These are phyloP conservation scores for Eilema griseolum DNA, from an alignment of 2,888 invertebrate genomes.

Conservation along the genomic window DNA sequence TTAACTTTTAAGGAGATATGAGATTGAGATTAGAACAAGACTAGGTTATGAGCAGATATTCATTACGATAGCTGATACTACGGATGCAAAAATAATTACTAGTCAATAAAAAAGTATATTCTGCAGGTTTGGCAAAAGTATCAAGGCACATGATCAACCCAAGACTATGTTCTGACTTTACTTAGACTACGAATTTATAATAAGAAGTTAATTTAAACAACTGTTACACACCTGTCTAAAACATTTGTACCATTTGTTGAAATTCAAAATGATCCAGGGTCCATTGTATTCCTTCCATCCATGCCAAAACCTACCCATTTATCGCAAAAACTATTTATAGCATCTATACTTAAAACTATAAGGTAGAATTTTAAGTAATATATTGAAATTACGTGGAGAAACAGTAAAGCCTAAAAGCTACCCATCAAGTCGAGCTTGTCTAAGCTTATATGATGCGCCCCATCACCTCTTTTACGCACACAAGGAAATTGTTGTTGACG, in stretches of 20 bases:
- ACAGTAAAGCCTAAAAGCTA: conserved; percentile 3
- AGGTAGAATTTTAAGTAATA: conserved; percentile 21
- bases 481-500: too few relatives aligned
- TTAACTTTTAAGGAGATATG: too few relatives aligned
- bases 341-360: conserved; percentile 36
- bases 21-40: too few relatives aligned
- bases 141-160: not conserved
- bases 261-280: conserved; percentile 58
- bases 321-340: conserved; percentile 41
- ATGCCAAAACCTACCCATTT: conserved; percentile 46
- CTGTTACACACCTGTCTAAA: not conserved
- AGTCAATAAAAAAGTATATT: too few relatives aligned
- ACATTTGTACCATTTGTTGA: conserved; percentile 28
- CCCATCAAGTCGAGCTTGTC: too few relatives aligned
- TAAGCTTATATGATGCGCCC: too few relatives aligned
- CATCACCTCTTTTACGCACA: too few relatives aligned
- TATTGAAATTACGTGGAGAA: conserved; percentile 6
- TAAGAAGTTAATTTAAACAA: not conserved
- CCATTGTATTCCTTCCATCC: conserved; percentile 70
- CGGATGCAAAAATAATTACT: too few relatives aligned
- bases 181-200: conserved; percentile 21
- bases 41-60: too few relatives aligned
- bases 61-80: not conserved
- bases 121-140: not conserved
- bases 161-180: conserved; percentile 10